Evolutionary conservation across 2,797 vertebrate genomes (phyloP), one percentile per base, ranked within the genome.

Genomic region (Molothrus aeneus): DNA sequence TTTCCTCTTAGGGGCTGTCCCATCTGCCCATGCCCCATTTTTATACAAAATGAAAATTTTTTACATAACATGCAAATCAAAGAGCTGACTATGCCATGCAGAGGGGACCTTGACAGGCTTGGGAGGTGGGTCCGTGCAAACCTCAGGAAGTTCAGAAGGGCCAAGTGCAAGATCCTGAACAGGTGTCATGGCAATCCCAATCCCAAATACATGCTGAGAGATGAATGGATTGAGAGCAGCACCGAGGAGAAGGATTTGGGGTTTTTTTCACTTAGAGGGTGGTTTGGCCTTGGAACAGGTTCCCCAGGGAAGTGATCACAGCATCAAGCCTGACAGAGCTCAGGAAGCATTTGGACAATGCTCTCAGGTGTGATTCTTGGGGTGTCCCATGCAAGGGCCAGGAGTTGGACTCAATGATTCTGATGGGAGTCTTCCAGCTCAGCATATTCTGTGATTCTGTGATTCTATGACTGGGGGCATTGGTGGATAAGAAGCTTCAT

Each of bases 131-230:
- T 25, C 45, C 13, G 6, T 29, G 34, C 11, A 53, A 79, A 54
- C 19, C 11, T 66, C 31, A 53, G 28, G 40, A 72, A 48, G 40
- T 25, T 66, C 47, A 42, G 48, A 57, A n/a, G 47, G 26, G 34
- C 15, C 21, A 53, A 42, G 16, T 0, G 0, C 40, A 53, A 42
- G 26, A 66, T 66, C 40, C 31, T 79, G 45, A 16, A 32, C 1
- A 4, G 20, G 18, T 4, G 4, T 42, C 88, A 28, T 19, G 26
- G 34, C 16, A 47, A 31, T 59, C n/a, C 47, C 45, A 78, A 32
- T 3, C 31, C 34, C 34, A 66, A 60, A 66, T 36, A 48, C 9
- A 72, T 42, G 1, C 13, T 66, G 60, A 84, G 32, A 18, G 9
- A 47, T 60, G 1, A 65, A 47, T 32, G 34, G 34, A 48, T 48